phyloP scores from a whole-genome alignment of 2,113 vertebrate genomes.

The Psilopsiagon aurifrons region DNA sequence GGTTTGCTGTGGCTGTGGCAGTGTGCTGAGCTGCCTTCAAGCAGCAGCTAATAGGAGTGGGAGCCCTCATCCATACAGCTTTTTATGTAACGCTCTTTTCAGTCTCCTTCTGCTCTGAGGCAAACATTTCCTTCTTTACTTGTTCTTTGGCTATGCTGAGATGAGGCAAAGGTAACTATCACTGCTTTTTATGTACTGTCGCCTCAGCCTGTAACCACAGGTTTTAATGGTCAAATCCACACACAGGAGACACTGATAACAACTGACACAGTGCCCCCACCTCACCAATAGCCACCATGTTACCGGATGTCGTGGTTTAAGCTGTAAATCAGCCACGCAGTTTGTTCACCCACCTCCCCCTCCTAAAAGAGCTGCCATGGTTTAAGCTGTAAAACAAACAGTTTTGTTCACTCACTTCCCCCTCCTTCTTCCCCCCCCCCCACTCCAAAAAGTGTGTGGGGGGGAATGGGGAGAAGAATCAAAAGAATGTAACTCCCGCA shows the following conservation, averaged over 20 bases:
- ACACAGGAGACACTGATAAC: neutral
- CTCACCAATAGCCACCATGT: neutral
- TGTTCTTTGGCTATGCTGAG: neutral
- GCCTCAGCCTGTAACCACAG: neutral
- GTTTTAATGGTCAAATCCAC: neutral
- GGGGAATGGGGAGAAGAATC: too few relatives aligned
- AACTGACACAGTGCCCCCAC: neutral
- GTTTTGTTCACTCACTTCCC: too few relatives aligned
- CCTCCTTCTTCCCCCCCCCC: too few relatives aligned
- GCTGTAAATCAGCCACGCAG: too few relatives aligned
- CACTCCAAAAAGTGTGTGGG: too few relatives aligned
- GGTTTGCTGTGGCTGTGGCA: neutral
- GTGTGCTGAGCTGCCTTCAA: neutral
- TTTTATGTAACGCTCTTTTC: neutral
- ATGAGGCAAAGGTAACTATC: neutral
- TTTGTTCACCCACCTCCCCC: too few relatives aligned
- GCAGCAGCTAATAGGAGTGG: neutral
- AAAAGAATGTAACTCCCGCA: too few relatives aligned
- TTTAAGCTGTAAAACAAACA: too few relatives aligned
- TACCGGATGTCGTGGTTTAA: neutral
- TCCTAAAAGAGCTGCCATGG: too few relatives aligned
- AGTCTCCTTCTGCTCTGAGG: neutral
- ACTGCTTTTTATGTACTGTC: neutral
- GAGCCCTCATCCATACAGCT: neutral
- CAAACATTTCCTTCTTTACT: neutral